Evolutionary conservation across 1,140 invertebrate species (phyloP).

Genomic region (Tetramorium simillimum): DNA sequence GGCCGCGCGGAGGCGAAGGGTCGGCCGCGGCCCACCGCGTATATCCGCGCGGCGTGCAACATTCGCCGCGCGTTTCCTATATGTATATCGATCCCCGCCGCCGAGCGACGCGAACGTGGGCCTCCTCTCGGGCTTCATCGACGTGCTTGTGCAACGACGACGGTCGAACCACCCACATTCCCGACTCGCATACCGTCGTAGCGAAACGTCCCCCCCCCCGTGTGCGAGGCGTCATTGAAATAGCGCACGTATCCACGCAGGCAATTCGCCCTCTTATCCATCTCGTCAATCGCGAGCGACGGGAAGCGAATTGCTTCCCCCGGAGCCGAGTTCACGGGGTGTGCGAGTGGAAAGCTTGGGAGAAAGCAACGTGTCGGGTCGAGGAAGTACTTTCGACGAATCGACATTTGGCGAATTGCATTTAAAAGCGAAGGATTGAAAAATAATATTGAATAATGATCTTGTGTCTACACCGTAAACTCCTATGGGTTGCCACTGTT

Average conservation of each 20-base stretch:
- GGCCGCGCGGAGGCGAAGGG: neutral
- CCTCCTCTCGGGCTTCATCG: slow-evolving; percentile 39
- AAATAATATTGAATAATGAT: too few relatives aligned
- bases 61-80: neutral
- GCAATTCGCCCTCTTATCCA: neutral
- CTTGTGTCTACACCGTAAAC: too few relatives aligned
- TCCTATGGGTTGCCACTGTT: too few relatives aligned
- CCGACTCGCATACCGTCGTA: neutral
- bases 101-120: neutral
- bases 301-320: neutral
- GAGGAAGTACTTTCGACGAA: neutral
- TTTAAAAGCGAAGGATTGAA: too few relatives aligned
- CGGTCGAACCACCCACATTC: slow-evolving; percentile 59
- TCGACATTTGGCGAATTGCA: too few relatives aligned
- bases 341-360: neutral
- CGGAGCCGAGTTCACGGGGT: neutral
- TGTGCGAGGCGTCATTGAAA: neutral
- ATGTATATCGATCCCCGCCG: slow-evolving; percentile 2
- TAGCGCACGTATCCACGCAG: neutral
- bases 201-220: neutral
- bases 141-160: slow-evolving; percentile 65
- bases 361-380: neutral
- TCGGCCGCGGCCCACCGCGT: too few relatives aligned
- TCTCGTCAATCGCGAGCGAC: neutral
- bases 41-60: neutral